Percentiles rank a stretch among this genome's conserved stretches.
These are phyloP conservation scores for Pheosia tremula DNA, from an alignment of 2,888 invertebrate species.

Conservation along the genomic window DNA sequence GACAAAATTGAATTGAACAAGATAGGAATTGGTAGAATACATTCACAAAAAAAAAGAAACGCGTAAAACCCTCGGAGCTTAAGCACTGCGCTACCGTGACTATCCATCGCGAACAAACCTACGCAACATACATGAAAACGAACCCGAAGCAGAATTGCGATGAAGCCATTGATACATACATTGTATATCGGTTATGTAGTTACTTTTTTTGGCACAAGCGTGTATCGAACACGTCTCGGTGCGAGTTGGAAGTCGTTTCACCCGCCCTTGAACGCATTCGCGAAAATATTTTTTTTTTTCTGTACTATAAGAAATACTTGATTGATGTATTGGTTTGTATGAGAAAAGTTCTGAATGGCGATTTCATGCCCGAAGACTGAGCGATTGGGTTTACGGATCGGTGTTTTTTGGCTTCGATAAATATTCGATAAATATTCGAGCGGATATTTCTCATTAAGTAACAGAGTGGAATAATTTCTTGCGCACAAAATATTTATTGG, in stretches of 20 bases:
- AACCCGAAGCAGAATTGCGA: too few relatives aligned
- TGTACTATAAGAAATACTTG: slow-evolving; percentile 8
- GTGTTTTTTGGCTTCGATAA: slow-evolving; percentile 25
- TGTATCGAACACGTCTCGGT: background rate
- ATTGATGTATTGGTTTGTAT: slow-evolving; percentile 22
- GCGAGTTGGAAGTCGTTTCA: background rate
- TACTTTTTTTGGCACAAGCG: background rate
- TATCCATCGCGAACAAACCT: too few relatives aligned
- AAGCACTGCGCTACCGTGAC: too few relatives aligned
- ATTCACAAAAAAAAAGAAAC: too few relatives aligned
- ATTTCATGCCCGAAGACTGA: slow-evolving; percentile 26
- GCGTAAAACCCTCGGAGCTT: too few relatives aligned
- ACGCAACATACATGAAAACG: too few relatives aligned
- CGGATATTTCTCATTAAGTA: background rate
- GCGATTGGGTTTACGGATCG: slow-evolving; percentile 28
- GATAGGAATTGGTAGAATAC: too few relatives aligned
- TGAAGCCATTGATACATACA: too few relatives aligned
- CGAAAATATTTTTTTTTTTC: background rate
- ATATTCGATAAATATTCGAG: slow-evolving; percentile 5
- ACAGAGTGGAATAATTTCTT: background rate
- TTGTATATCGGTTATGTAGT: background rate
- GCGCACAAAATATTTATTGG: background rate
- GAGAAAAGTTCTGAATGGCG: slow-evolving; percentile 21
- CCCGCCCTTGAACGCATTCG: slow-evolving; percentile 1
- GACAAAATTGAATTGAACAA: too few relatives aligned